phyloP scores from a whole-genome alignment of 2,797 vertebrate genomes.

The Cuculus canorus region DNA sequence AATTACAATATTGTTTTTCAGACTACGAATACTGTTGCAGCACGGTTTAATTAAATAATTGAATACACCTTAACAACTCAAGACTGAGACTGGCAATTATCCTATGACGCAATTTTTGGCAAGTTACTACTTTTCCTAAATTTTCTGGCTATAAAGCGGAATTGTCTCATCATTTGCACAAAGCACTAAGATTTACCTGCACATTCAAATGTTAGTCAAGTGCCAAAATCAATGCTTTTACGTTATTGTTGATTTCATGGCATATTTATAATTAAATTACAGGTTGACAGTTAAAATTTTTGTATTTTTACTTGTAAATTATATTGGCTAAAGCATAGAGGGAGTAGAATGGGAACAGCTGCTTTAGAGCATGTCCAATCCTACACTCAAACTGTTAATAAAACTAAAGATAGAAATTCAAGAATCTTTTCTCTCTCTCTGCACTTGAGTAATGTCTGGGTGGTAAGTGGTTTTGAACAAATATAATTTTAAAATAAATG shows the following conservation, averaged over 20 bases:
- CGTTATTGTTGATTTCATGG: not conserved
- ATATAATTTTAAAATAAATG: not conserved
- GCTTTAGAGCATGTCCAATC: not conserved
- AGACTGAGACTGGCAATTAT: not conserved
- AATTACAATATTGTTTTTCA: not conserved
- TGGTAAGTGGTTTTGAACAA: not conserved
- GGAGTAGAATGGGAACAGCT: not conserved
- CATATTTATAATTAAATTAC: not conserved
- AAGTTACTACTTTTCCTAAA: not conserved
- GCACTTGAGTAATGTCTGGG: fast-evolving
- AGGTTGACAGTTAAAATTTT: not conserved
- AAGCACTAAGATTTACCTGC: not conserved
- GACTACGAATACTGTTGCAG: not conserved
- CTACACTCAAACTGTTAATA: not conserved
- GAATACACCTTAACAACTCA: not conserved
- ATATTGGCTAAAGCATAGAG: not conserved
- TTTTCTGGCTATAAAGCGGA: not conserved
- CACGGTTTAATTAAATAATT: not conserved
- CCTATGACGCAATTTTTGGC: not conserved
- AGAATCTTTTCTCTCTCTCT: not conserved
- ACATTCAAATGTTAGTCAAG: not conserved
- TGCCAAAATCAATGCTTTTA: not conserved
- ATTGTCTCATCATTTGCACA: not conserved
- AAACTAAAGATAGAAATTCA: not conserved
- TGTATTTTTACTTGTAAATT: not conserved